phyloP scores from a whole-genome alignment of 2,113 vertebrate species.

The Ariopsis seemanni region DNA sequence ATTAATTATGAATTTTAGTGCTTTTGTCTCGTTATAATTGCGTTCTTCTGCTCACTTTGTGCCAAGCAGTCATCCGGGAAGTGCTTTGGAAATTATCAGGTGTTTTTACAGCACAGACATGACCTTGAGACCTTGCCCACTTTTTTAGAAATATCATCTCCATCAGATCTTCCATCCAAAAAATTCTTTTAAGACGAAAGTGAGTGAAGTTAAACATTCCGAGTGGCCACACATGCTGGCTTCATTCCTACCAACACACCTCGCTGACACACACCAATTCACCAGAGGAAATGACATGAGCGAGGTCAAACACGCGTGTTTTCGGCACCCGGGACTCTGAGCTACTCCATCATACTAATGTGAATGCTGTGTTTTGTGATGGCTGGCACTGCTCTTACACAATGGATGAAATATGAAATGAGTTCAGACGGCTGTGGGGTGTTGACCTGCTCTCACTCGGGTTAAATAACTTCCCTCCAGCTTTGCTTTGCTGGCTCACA shows the following conservation, averaged over 20 bases:
- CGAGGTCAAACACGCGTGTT: background rate
- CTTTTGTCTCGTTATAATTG: conserved; percentile 9
- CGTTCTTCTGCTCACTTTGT: background rate
- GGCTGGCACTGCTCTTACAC: background rate
- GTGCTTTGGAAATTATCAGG: conserved; percentile 14
- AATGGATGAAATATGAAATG: background rate
- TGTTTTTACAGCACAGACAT: background rate
- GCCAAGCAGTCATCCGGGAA: background rate
- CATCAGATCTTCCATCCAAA: conserved; percentile 4
- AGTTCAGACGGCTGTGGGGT: background rate
- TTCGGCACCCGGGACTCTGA: background rate
- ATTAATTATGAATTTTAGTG: conserved; percentile 1
- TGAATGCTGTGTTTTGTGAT: background rate
- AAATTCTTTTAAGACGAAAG: background rate
- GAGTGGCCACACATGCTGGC: background rate
- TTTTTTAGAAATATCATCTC: background rate
- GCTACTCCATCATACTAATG: background rate
- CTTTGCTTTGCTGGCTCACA: background rate
- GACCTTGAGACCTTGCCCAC: conserved; percentile 6
- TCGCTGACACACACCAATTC: conserved; percentile 5
- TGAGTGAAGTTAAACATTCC: background rate
- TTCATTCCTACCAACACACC: conserved; percentile 12
- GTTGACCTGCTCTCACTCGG: background rate
- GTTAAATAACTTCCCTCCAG: background rate
- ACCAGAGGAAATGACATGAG: conserved; percentile 17